Base-by-base conservation (phyloP, 2,113 vertebrate genomes). In the Atractosteus spatula region DNA sequence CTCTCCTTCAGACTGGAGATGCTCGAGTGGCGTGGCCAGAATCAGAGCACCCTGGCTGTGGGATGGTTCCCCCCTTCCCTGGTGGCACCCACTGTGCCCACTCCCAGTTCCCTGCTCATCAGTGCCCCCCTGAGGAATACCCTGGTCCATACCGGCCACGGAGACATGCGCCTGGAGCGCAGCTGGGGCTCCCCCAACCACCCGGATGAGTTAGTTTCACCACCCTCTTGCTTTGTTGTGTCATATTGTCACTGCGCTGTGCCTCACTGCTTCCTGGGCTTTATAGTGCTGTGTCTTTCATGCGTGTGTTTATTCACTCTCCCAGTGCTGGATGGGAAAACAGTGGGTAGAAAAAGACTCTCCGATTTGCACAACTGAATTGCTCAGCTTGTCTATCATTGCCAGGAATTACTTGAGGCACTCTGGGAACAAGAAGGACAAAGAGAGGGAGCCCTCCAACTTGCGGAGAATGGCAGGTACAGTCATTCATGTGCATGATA, bases 21-120 rank as follows among this genome's bases (percentile, higher is more conserved):
- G 8, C 59, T 74, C n/a, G 91, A 90, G 76, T 97, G 95, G 94
- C 90, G 86, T 43, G 95, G 95, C 0, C 95, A 97, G 84, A 96
- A 96, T 64, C 89, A 91, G 43, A 89, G 89, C 54, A 95, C 94
- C 0, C 77, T 94, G 70, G 69, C 63, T 7, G 78, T 91, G 1
- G 95, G 94, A 69, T 90, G 77, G 83, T 97, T 96, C 79, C 93
- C 94, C 0, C 82, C 90, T 0, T 80, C 81, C 0, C 69, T 92
- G 3, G 78, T 82, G 0, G 72, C 12, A 0, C 77, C 84, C 0
- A 45, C 69, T 3, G 54, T 66, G 2, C 73, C 73, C 11, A 55
- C 70, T 73, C 43, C 13, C 54, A 64, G 7, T 47, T 2, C 62
- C 0, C 62, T 2, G 12, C 47, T 64, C 47, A 92, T 93, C 81